Evolutionary conservation across 2,113 vertebrate species (phyloP).

Genomic region (Passer montanus): DNA sequence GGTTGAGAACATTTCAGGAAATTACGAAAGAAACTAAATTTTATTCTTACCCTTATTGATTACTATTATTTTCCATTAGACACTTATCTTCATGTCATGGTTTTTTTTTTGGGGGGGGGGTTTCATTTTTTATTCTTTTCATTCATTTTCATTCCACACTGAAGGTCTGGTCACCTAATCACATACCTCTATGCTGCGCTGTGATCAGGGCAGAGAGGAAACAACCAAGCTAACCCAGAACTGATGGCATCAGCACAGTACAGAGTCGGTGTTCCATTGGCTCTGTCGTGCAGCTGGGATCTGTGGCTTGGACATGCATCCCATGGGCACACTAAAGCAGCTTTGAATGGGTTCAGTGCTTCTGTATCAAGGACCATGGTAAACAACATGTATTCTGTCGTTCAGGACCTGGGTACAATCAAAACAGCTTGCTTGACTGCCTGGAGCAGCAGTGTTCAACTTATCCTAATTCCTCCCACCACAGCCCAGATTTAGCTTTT

Average conservation of each 20-base stretch:
- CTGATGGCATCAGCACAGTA: accelerated
- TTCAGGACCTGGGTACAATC: not conserved
- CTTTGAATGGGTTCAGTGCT: not conserved
- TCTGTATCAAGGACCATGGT: not conserved
- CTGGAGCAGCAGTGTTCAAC: not conserved
- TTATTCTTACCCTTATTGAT: not conserved
- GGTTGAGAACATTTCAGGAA: not conserved
- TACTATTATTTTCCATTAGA: not conserved
- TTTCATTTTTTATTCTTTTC: not conserved
- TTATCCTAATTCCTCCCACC: not conserved
- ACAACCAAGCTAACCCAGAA: not conserved
- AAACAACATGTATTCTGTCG: not conserved
- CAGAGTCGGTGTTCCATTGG: not conserved
- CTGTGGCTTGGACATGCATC: not conserved
- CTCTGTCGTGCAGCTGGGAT: not conserved
- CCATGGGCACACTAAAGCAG: not conserved
- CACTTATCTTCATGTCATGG: not conserved
- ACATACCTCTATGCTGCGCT: not conserved
- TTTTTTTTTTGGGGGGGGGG: not conserved
- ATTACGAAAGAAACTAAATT: not conserved
- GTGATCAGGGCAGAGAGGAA: accelerated
- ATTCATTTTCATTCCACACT: not conserved
- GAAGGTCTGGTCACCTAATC: not conserved
- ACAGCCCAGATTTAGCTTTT: not conserved
- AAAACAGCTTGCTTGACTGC: not conserved